Evolutionary conservation across 2,797 vertebrate genomes (phyloP), one percentile per base, ranked within the genome.

Genomic region (Peromyscus nudipes): DNA sequence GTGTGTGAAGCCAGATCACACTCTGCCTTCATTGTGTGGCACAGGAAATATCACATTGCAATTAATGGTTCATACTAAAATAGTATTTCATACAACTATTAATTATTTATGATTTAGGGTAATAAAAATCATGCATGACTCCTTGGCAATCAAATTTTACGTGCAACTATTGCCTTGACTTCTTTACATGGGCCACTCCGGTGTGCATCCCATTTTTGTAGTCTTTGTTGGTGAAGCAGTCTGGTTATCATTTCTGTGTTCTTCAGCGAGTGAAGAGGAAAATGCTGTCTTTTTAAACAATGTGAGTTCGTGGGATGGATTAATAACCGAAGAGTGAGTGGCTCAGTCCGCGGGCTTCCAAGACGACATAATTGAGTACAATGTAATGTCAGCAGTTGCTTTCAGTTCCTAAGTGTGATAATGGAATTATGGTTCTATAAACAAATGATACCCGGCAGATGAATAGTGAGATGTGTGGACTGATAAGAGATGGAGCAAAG

Each of bases 321-420:
- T 97, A 97, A 94, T 94, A 49, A 49, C 73, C 87, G 37, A 92
- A 60, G 25, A 87, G n/a, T 17, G 55, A 94, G 67, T 9, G 55
- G 64, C 92, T 64, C 62, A 89, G 69, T 60, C 49, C 23, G 5
- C 69, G 34, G 23, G 37, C 64, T 90, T 71, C 43, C 91, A 93
- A 34, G 25, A 37, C 49, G 75, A 84, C 12, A 34, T 13, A 43
- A 37, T 0, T 25, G 67, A 77, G 64, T 23, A 75, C 16, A 76
- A 84, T 88, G 65, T 75, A n/a, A 86, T 55, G 31, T 75, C 46
- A 92, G 55, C 29, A 83, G 13, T 37, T 80, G 60, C 40, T 89
- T 88, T 46, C 29, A 29, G 67, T 87, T 92, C 23, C 75, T 69
- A 82, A 60, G 9, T 77, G n/a, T 82, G 71, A 75, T 64, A 12